phyloP scores from a whole-genome alignment of 2,797 vertebrate species.

The Danionella dracula region DNA sequence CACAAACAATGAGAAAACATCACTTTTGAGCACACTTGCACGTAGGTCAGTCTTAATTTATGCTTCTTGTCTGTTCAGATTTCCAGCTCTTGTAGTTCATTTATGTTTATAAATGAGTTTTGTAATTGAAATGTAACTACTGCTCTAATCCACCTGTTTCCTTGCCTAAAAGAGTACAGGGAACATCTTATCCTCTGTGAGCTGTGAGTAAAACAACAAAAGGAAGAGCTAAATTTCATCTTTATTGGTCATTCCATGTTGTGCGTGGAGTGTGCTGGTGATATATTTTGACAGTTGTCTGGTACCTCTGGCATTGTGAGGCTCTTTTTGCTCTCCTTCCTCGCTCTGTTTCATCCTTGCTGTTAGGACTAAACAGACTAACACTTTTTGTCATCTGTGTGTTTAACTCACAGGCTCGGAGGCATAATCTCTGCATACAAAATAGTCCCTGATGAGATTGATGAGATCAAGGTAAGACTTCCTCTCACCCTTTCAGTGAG shows the following conservation, averaged over 20 bases:
- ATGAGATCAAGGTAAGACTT: conserved; percentile 91
- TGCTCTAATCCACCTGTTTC: conserved; percentile 2
- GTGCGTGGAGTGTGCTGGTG: conserved; percentile 15
- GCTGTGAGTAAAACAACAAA: conserved; percentile 16
- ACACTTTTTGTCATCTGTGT: conserved; percentile 27
- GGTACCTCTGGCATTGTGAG: conserved; percentile 32
- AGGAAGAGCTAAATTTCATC: conserved; percentile 6
- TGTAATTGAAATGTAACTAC: not conserved
- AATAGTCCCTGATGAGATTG: conserved; percentile 96
- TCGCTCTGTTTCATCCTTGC: not conserved
- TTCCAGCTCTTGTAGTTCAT: too few relatives aligned
- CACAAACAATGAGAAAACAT: too few relatives aligned
- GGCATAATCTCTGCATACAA: conserved; percentile 95
- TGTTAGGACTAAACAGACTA: conserved; percentile 20
- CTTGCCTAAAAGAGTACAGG: not conserved
- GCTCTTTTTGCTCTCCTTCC: not conserved
- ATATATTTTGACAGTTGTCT: conserved; percentile 25
- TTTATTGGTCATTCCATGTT: conserved; percentile 11
- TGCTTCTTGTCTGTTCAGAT: too few relatives aligned
- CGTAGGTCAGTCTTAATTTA: too few relatives aligned
- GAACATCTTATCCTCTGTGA: conserved; percentile 7
- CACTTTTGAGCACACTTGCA: too few relatives aligned
- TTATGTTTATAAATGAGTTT: too few relatives aligned
- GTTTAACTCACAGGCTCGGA: conserved; percentile 83
- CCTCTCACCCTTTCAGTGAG: not conserved